Base-by-base conservation (phyloP, 2,888 invertebrate genomes). In the Drosophila anceps region DNA sequence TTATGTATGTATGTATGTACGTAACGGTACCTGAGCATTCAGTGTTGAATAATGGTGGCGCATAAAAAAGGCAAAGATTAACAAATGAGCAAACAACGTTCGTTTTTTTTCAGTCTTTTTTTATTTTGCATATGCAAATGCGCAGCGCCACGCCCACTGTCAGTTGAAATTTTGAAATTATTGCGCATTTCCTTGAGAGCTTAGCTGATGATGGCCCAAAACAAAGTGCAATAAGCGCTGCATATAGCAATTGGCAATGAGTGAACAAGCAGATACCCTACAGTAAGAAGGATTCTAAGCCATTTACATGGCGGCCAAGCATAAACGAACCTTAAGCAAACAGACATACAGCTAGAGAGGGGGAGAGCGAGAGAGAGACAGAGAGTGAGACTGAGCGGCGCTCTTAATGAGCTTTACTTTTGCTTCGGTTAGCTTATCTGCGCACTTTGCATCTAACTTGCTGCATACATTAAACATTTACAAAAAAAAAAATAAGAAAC, bases 1-100 rank as follows among this genome's bases (percentile, higher is more conserved):
- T 73, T 67, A 62, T 84, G 66, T 58, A n/a, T 62, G 50, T 61
- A 10, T 59, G 54, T 67, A 50, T 50, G 65, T 65, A 84, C 70
- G 83, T 84, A 84, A 82, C 87, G 87, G 87, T 81, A 79, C 79
- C 81, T 84, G 81, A 79, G 82, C 82, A 84, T 79, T 87, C 74
- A 82, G 76, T 82, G 84, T 84, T 84, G 84, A 87, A 87, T 84
- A 84, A 87, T 84, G 79, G 79, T 70, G 75, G 84, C 69, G 76
- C 67, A 76, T 71, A 69, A 69, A 67, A 70, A 69, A 63, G 24
- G 35, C 50, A 66, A 53, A 84, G 81, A 84, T 84, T 84, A 82
- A 76, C 72, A 87, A 84, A 84, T 82, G 80, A 82, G 76, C 79
- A 69, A 72, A 69, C 64, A 81, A 71, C 68, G 48, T 70, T 75